Base-by-base conservation (phyloP, 2,888 invertebrate genomes). In the Sinhomidia bicolor region DNA sequence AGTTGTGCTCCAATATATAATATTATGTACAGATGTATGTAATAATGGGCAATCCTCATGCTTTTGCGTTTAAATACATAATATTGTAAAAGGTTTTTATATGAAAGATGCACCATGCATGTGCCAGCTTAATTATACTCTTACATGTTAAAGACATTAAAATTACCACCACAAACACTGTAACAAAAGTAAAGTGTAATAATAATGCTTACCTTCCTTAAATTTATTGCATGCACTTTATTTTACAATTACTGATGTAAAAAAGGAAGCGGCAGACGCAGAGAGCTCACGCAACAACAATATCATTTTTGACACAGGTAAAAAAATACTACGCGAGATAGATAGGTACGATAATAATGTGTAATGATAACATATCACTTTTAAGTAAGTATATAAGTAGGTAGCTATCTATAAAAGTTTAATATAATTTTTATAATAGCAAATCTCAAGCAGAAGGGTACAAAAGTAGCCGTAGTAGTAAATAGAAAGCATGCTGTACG, bases 41-140 rank as follows among this genome's bases (percentile, higher is more conserved):
- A n/a, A n/a, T n/a, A n/a, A n/a, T n/a, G n/a, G n/a, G n/a, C n/a
- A n/a, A n/a, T n/a, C n/a, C n/a, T n/a, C n/a, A n/a, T n/a, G n/a
- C n/a, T n/a, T n/a, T n/a, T n/a, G n/a, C n/a, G n/a, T n/a, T n/a
- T n/a, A n/a, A n/a, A n/a, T n/a, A n/a, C n/a, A n/a, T n/a, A n/a
- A n/a, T n/a, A n/a, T n/a, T n/a, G n/a, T n/a, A n/a, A n/a, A n/a
- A n/a, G n/a, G n/a, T n/a, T n/a, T 26, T 60, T 26, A 60, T 60
- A 9, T 60, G 60, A 60, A 60, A 60, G 60, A 60, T 60, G 60
- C 60, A n/a, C n/a, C 47, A n/a, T 47, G 5, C 47, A n/a, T 47
- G 5, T 12, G 26, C 26, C 60, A 60, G 12, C 26, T 60, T 60
- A 26, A 60, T 60, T 26, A 60, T 12, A 60, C 3, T 1, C 17